A percentile compares a stretch with the other conserved stretches of the same genome.
phyloP scores from a whole-genome alignment of 2,888 invertebrate genomes.

The Leptopilina myrica region DNA sequence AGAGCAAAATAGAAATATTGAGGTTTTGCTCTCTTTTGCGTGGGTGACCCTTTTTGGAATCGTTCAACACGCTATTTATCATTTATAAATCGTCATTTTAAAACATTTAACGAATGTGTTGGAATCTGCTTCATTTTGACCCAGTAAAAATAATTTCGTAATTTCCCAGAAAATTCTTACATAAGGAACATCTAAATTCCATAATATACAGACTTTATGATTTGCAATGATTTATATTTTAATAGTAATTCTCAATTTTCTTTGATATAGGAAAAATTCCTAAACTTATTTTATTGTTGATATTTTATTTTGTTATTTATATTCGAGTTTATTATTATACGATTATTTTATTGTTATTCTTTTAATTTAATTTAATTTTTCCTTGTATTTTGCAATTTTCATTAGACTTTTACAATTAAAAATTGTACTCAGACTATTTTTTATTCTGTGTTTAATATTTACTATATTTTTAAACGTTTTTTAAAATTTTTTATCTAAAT shows the following conservation, averaged over 20 bases:
- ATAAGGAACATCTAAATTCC: neutral
- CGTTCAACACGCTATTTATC: neutral
- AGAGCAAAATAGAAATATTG: constrained; percentile 5
- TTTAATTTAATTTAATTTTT: no score
- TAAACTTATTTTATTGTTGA: no score
- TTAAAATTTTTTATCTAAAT: no score
- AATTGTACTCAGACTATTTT: no score
- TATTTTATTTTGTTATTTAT: no score
- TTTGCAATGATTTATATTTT: neutral
- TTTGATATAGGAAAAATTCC: no score
- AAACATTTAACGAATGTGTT: neutral
- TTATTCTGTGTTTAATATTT: no score
- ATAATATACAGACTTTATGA: neutral
- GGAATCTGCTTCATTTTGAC: neutral
- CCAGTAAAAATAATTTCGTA: neutral
- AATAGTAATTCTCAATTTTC: neutral
- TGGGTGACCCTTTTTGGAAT: constrained; percentile 2
- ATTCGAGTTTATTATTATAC: no score
- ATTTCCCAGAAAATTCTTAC: neutral
- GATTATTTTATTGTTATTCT: no score
- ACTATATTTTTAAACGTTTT: no score
- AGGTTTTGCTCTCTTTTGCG: constrained; percentile 8
- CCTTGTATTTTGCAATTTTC: no score
- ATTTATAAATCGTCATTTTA: constrained; percentile 5
- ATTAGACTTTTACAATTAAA: no score